Percentiles rank a stretch among this genome's conserved stretches.
Conservation (phyloP, 2,888 invertebrate species). For the Bugula neritina region DNA sequence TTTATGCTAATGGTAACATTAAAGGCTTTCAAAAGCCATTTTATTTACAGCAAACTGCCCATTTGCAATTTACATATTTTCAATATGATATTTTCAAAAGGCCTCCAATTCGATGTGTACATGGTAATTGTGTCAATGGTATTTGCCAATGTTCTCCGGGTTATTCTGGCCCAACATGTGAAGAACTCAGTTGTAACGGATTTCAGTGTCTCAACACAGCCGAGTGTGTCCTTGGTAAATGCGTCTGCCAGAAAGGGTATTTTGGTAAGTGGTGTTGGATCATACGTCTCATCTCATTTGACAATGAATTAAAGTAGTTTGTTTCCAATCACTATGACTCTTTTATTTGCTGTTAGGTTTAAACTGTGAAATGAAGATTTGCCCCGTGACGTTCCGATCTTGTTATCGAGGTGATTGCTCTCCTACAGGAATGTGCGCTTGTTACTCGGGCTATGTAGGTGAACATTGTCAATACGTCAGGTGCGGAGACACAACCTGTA, state of each 20-base stretch:
- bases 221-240: not conserved
- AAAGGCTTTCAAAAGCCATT: too few species aligned
- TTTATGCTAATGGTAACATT: too few species aligned
- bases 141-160: not conserved
- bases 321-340: not conserved
- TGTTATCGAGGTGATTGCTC: slow-evolving; percentile 9
- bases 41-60: too few species aligned
- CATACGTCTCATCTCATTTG: not conserved
- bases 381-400: not conserved
- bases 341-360: not conserved
- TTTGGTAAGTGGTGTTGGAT: not conserved
- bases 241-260: slow-evolving; percentile 4
- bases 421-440: not conserved
- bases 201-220: not conserved
- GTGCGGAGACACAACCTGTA: not conserved
- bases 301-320: too few species aligned
- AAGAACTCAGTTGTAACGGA: slow-evolving; percentile 1
- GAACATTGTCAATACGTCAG: not conserved
- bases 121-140: not conserved
- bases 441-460: slow-evolving; percentile 1
- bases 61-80: too few species aligned
- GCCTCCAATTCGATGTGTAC: too few species aligned
- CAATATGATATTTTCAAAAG: too few species aligned
- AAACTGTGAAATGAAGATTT: slow-evolving; percentile 13
- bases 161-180: not conserved